Percentiles rank a stretch among this genome's conserved stretches.
Evolutionary conservation across 35 echinoderm and acorn worm species (phyloP).

Genomic region (Apostichopus californicus): DNA sequence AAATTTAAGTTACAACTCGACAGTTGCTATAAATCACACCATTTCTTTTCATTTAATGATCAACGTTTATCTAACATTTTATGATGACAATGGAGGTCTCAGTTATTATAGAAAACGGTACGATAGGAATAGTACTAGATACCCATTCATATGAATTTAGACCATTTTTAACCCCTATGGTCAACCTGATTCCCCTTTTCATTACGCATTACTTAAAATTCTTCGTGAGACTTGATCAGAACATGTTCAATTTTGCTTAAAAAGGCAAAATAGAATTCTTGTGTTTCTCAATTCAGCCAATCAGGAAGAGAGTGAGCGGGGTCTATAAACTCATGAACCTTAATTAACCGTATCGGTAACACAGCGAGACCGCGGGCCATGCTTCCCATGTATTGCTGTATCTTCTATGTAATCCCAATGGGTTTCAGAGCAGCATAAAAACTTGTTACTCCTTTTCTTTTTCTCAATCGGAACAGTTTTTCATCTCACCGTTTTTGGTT

Average conservation of each 20-base stretch:
- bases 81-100: too few relatives aligned
- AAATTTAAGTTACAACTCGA: too few relatives aligned
- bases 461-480: background rate
- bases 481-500: background rate
- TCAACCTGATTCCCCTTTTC: background rate
- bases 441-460: background rate
- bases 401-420: background rate
- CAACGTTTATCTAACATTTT: too few relatives aligned
- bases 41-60: too few relatives aligned
- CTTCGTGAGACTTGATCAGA: background rate
- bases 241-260: background rate
- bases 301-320: background rate
- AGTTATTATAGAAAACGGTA: too few relatives aligned
- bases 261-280: background rate
- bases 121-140: too few relatives aligned
- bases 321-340: conserved; percentile 21
- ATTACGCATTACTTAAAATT: background rate
- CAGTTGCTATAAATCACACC: too few relatives aligned
- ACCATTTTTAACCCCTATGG: background rate
- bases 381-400: background rate
- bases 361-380: conserved; percentile 7
- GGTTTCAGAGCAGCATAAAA: background rate
- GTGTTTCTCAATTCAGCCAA: background rate
- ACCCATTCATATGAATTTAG: too few relatives aligned
- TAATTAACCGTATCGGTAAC: conserved; percentile 18